Evolutionary conservation across 2,888 invertebrate species (phyloP), one percentile per base, ranked within the genome.

Genomic region (Rhimphoctona megacephalus): DNA sequence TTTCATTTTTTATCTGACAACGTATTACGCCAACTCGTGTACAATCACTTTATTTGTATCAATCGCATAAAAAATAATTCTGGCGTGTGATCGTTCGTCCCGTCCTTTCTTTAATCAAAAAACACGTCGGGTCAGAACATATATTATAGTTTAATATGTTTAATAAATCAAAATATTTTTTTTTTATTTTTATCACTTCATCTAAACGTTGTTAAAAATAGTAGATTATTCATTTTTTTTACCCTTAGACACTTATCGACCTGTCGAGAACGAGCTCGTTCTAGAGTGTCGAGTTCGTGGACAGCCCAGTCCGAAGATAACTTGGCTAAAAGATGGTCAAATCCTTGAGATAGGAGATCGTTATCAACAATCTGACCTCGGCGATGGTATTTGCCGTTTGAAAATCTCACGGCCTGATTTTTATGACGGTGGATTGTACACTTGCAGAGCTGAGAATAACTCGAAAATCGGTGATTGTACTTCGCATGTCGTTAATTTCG

Each of bases 241-340:
- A 52, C 46, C 95, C 91, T 70, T 94, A 96, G 98, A 98, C 94
- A 96, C 95, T 17, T 98, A 97, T 93, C 96, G 96, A 91, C 95
- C 96, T 73, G 95, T 96, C 61, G 97, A 96, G 91, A 96, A 97
- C 93, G 97, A 97, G 92, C 94, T 98, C 77, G 95, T 96, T 36
- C 94, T 98, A 88, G 98, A 98, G 94, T 98, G 98, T 92, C 96
- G 97, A 76, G 96, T 98, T 69, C 96, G 97, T 83, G 97, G 97
- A 33, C 96, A 97, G 90, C 97, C 97, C 19, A 95, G 96, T 5
- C 97, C 98, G 0, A 95, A 95, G 0, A 96, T 98, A 84, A 96
- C 96, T 52, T 98, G 98, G 98, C 94, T 96, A 88, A 98, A 97
- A 93, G 96, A 97, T 89, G 96, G 96, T 57, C 95, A 95, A 73